Conservation (phyloP, 2,113 vertebrate genomes). For the Mesocricetus auratus region DNA sequence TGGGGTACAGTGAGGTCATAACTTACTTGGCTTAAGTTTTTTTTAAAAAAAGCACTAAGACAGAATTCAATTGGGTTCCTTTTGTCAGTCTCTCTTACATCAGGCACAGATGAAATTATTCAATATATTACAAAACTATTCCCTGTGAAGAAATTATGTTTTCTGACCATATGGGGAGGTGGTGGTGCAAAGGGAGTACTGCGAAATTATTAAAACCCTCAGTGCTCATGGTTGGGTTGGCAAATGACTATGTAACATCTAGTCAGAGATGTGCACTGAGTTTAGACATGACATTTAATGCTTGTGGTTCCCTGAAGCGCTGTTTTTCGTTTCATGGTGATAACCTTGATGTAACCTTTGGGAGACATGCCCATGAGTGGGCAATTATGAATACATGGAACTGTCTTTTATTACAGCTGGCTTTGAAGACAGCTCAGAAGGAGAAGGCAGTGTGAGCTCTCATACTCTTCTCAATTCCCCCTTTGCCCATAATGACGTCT, state of each 20-base stretch:
- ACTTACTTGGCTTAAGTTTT: neutral
- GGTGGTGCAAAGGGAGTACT: neutral
- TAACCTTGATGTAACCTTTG: neutral
- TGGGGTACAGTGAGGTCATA: neutral
- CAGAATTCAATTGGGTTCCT: neutral
- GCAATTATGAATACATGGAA: constrained; percentile 32
- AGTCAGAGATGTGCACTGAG: neutral
- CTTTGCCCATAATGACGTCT: neutral
- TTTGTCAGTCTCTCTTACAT: neutral
- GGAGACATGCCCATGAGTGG: neutral
- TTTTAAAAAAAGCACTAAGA: neutral
- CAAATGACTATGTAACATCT: neutral
- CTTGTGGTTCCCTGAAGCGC: neutral
- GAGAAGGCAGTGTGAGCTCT: neutral
- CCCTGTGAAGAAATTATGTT: neutral
- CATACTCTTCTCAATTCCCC: neutral
- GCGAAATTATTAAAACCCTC: neutral
- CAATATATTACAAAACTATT: neutral
- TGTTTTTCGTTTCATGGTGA: neutral
- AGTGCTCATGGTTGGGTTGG: neutral
- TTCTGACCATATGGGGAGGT: neutral
- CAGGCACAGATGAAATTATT: constrained; percentile 14
- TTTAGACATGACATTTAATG: neutral
- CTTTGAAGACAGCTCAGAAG: neutral
- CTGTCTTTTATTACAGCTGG: neutral